Evolutionary conservation across 2,113 vertebrate species (phyloP), one percentile per base, ranked within the genome.

Genomic region (Anhinga rufa): DNA sequence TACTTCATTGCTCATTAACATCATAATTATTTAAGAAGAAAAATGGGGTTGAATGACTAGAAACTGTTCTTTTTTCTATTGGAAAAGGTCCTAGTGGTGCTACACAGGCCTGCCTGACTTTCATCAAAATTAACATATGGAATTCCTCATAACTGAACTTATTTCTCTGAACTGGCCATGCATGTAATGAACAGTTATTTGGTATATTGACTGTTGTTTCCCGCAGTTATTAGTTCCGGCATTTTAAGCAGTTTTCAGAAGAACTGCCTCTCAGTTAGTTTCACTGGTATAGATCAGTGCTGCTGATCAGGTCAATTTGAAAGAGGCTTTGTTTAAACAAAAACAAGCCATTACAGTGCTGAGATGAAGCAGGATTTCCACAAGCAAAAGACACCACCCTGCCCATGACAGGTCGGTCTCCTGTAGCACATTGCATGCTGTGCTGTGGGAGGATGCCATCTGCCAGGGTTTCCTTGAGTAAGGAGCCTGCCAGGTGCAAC

Each of bases 391-490:
- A 20, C 13, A 80, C 1, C 12, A 24, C 14, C 5, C 3, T 18
- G 46, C 17, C 66, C 0, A 0, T 44, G 76, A 9, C 1, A 6
- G 18, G 20, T 85, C 22, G 18, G 20, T 85, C 22, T 71, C 25
- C 14, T 2, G 4, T 17, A 40, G 52, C 29, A 60, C 15, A 7
- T 7, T 3, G 0, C 16, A 21, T 10, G 4, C 10, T 55, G 9
- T 82, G 20, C 17, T 64, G 32, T 17, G 3, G 10, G 7, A 71
- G 17, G 22, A 29, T 64, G 60, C 7, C 44, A 20, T 86, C 51
- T 90, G 36, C n/a, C 51, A 54, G 40, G 32, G 24, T 21, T 62
- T 86, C 16, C 32, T 64, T 42, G 21, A 77, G 25, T 38, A 66
- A 55, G 49, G 31, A 89, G 12, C 16, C 42, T 83, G 28, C 36